Evolutionary conservation across 2,888 invertebrate species (phyloP).

Genomic region (Ptilodon capucinus): DNA sequence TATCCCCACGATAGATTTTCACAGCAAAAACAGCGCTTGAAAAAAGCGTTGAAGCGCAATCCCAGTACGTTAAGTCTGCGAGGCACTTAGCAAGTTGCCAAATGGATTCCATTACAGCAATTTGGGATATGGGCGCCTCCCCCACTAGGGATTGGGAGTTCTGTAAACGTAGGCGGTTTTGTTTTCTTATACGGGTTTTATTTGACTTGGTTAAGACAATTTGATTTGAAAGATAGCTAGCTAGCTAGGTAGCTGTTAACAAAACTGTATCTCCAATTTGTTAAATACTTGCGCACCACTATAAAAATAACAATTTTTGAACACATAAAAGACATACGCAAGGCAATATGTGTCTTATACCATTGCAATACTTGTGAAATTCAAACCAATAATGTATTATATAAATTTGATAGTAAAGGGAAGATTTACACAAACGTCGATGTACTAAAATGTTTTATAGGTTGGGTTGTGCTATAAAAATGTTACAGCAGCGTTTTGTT

Average conservation of each 20-base stretch:
- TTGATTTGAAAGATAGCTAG: background rate
- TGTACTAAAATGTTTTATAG: constrained; percentile 62
- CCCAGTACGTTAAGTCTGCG: constrained; percentile 37
- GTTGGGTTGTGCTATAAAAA: constrained; percentile 68
- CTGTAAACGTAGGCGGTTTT: background rate
- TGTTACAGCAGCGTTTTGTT: constrained; percentile 65
- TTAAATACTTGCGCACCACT: background rate
- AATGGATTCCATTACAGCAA: constrained; percentile 50
- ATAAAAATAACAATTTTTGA: constrained; percentile 13
- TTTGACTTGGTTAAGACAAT: constrained; percentile 7
- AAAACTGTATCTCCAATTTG: background rate
- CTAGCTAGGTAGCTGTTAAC: too few species aligned
- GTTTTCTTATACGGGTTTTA: background rate
- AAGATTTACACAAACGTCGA: constrained; percentile 51
- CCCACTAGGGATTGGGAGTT: background rate
- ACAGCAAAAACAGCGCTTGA: constrained; percentile 22
- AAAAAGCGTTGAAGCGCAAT: constrained; percentile 26
- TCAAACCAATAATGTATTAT: constrained; percentile 17
- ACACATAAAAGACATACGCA: background rate
- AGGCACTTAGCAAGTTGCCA: constrained; percentile 46
- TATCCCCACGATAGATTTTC: constrained; percentile 1
- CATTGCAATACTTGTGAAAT: constrained; percentile 11
- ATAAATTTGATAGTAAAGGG: constrained; percentile 39
- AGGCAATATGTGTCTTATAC: constrained; percentile 13
- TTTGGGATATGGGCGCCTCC: constrained; percentile 32